Conservation (phyloP, 1,140 invertebrate species). For the Sycophila sp. region DNA sequence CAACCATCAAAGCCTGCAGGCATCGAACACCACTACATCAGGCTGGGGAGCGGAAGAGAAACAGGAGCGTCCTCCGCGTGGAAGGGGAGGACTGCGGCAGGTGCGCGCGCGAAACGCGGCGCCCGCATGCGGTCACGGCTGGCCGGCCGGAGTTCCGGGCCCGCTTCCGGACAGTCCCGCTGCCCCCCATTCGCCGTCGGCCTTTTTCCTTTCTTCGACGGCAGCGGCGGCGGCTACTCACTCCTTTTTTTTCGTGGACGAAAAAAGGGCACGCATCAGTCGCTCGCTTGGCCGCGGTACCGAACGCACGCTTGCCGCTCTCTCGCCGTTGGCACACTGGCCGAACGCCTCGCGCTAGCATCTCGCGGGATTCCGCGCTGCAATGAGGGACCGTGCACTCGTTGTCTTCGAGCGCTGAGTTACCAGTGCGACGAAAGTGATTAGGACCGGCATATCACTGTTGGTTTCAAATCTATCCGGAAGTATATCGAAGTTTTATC, state of each 20-base stretch:
- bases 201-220: slow-evolving; percentile 3
- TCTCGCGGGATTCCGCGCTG: not conserved
- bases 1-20: too few relatives aligned
- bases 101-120: slow-evolving; percentile 17
- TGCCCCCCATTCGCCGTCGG: too few relatives aligned
- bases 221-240: not conserved
- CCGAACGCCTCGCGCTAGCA: not conserved
- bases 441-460: not conserved
- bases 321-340: not conserved
- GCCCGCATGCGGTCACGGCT: slow-evolving; percentile 60
- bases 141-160: slow-evolving; percentile 63
- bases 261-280: slow-evolving; percentile 49
- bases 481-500: slow-evolving; percentile 25
- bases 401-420: not conserved
- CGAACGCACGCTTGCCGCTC: not conserved
- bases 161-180: slow-evolving; percentile 57
- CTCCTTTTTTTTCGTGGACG: not conserved
- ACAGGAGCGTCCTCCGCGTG: too few relatives aligned
- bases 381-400: not conserved
- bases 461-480: not conserved
- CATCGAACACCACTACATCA: too few relatives aligned
- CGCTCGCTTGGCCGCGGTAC: slow-evolving; percentile 21
- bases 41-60: too few relatives aligned
- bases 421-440: not conserved
- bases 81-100: not conserved